Conservation (phyloP, 2,797 vertebrate genomes). For the Scarus forsteni region DNA sequence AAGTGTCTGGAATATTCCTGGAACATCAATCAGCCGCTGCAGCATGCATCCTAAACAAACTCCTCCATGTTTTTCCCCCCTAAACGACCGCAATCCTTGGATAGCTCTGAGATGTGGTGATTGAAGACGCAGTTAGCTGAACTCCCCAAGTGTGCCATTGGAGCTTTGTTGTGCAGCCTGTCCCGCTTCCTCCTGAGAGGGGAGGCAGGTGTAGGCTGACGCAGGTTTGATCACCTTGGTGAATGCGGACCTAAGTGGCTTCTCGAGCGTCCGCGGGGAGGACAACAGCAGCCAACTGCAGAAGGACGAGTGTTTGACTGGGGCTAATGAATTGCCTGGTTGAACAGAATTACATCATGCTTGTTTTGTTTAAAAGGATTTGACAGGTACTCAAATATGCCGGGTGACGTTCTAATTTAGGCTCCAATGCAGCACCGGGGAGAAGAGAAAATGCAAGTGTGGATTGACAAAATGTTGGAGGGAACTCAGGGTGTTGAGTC, state of each 20-base stretch:
- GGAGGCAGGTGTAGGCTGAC: slow-evolving; percentile 83
- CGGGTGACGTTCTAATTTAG: slow-evolving; percentile 75
- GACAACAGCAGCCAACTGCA: slow-evolving; percentile 64
- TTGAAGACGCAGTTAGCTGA: slow-evolving; percentile 75
- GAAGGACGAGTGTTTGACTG: slow-evolving; percentile 75
- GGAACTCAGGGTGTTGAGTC: slow-evolving; percentile 43
- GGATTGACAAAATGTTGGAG: slow-evolving; percentile 45
- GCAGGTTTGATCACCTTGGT: slow-evolving; percentile 86
- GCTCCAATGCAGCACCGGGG: slow-evolving; percentile 32
- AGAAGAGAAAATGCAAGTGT: slow-evolving; percentile 38
- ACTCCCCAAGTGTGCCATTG: slow-evolving; percentile 64
- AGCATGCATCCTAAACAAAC: slow-evolving; percentile 59
- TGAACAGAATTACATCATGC: slow-evolving; percentile 79
- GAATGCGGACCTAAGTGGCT: slow-evolving; percentile 70
- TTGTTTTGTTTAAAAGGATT: slow-evolving; percentile 82
- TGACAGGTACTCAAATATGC: slow-evolving; percentile 79
- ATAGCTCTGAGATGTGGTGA: slow-evolving; percentile 66
- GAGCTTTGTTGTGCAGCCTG: slow-evolving; percentile 79
- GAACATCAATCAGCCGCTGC: slow-evolving; percentile 41
- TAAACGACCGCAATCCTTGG: slow-evolving; percentile 41
- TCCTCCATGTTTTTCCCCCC: slow-evolving; percentile 12
- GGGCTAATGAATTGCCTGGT: slow-evolving; percentile 83
- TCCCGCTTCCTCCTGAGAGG: slow-evolving; percentile 70
- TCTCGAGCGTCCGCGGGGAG: slow-evolving; percentile 65
- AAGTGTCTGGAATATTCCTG: slow-evolving; percentile 47